A percentile compares a stretch with the other conserved stretches of the same genome.
Conservation (phyloP, 1,140 invertebrate genomes). For the Drosophila lowei region DNA sequence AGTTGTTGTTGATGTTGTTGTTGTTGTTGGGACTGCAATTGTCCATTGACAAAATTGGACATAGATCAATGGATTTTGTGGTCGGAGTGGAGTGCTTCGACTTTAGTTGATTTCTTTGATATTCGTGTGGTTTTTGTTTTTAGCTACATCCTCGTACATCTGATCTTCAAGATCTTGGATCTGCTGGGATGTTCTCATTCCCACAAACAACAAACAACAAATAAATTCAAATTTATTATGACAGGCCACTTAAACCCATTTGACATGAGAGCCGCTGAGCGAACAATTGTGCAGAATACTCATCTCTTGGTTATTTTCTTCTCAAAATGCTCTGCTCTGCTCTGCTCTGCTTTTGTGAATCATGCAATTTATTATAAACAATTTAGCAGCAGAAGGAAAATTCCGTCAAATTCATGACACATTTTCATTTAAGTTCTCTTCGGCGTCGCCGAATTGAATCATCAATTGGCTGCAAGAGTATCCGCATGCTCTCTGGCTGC, state of each 20-base stretch:
- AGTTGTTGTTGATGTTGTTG: conserved; percentile 42
- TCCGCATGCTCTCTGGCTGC: conserved; percentile 6
- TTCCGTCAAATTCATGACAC: conserved; percentile 56
- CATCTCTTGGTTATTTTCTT: conserved; percentile 7
- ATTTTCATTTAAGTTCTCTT: conserved; percentile 47
- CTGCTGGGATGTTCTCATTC: conserved; percentile 27
- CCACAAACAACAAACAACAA: conserved; percentile 25
- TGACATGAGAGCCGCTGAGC: conserved; percentile 52
- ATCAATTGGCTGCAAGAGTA: conserved; percentile 24
- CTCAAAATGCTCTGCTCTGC: conserved; percentile 2
- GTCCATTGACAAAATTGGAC: conserved; percentile 55
- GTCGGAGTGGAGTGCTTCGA: conserved; percentile 14
- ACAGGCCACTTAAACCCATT: conserved; percentile 68
- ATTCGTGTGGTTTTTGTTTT: conserved; percentile 1
- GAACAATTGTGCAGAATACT: conserved; percentile 36
- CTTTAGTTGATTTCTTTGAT: conserved; percentile 10
- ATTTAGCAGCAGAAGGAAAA: conserved; percentile 48
- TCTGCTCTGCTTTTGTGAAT: conserved; percentile 44
- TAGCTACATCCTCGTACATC: not conserved
- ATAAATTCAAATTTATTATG: conserved; percentile 75
- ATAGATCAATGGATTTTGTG: conserved; percentile 60
- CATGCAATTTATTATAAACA: conserved; percentile 73
- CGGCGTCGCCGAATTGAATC: conserved; percentile 53
- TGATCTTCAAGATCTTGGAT: not conserved
- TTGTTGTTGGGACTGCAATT: conserved; percentile 31